Evolutionary conservation across 2,888 invertebrate genomes (phyloP).

Genomic region (Drosophila fulvimacula): DNA sequence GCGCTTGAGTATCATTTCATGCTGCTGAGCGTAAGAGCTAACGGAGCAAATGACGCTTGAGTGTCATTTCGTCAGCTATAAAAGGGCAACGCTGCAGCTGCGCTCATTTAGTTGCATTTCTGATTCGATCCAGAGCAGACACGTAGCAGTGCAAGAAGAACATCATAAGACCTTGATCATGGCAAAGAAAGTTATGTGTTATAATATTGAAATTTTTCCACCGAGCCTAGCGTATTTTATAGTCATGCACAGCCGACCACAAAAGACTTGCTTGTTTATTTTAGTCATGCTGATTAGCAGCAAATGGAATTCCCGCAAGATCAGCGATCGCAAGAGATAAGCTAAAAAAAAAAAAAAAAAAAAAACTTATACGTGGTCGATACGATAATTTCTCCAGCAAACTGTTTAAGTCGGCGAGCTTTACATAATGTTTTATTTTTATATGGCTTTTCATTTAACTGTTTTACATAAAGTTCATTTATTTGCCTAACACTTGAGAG

Average conservation of each 20-base stretch:
- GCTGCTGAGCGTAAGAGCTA: too few relatives aligned
- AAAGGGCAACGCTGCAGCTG: not conserved
- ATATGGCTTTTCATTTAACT: not conserved
- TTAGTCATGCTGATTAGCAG: slow-evolving; percentile 73
- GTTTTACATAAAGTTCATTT: slow-evolving; percentile 62
- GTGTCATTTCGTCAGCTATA: not conserved
- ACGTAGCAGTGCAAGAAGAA: not conserved
- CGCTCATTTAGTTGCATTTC: not conserved
- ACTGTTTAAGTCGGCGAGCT: slow-evolving; percentile 26
- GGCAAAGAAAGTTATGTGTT: not conserved
- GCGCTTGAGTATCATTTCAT: not conserved
- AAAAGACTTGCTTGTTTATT: slow-evolving; percentile 28
- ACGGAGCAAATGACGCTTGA: not conserved
- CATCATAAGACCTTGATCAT: not conserved
- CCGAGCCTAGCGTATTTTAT: not conserved
- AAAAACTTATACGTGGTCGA: slow-evolving; percentile 50
- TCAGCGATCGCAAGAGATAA: slow-evolving; percentile 43
- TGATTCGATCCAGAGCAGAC: too few relatives aligned
- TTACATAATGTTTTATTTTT: slow-evolving; percentile 34
- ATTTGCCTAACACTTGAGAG: slow-evolving; percentile 56
- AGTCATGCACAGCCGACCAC: not conserved
- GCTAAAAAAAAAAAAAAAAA: slow-evolving; percentile 43
- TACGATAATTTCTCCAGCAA: slow-evolving; percentile 54
- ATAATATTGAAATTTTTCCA: not conserved
- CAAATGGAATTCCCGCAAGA: slow-evolving; percentile 71